Conservation (phyloP, 1,140 invertebrate genomes). For the Idris sp. region DNA sequence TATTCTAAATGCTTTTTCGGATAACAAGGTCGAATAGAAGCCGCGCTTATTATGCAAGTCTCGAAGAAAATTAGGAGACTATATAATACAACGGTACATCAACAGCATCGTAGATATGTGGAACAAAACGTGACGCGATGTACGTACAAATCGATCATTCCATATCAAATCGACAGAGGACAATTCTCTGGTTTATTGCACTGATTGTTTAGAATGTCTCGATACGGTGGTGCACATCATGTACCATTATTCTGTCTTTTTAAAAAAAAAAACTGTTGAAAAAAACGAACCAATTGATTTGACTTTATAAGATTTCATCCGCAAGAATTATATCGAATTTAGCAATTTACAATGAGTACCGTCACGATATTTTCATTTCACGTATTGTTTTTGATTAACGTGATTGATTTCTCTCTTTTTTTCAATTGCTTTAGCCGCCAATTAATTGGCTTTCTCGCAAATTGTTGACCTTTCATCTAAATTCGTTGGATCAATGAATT, state of each 20-base stretch:
- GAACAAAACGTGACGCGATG: slow-evolving; percentile 65
- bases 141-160: slow-evolving; percentile 60
- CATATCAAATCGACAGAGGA: slow-evolving; percentile 56
- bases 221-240: slow-evolving; percentile 56
- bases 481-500: too few species aligned
- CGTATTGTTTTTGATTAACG: too few species aligned
- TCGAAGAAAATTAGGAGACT: slow-evolving; percentile 67
- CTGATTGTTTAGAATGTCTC: slow-evolving; percentile 57
- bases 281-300: slow-evolving; percentile 46
- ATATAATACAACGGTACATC: slow-evolving; percentile 65
- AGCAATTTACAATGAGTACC: too few species aligned
- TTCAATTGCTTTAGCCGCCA: too few species aligned
- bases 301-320: slow-evolving; percentile 42
- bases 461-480: too few species aligned
- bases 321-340: too few species aligned
- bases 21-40: slow-evolving; percentile 60
- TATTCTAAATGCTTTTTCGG: slow-evolving; percentile 58
- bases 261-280: too few species aligned
- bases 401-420: too few species aligned
- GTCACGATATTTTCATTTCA: too few species aligned
- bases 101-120: slow-evolving; percentile 61
- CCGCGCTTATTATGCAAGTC: slow-evolving; percentile 65
- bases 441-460: too few species aligned
- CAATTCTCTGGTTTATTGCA: slow-evolving; percentile 59
- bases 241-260: slow-evolving; percentile 36